Evolutionary conservation across 2,888 invertebrate species (phyloP).

Genomic region (Dryocosmus kuriphilus): DNA sequence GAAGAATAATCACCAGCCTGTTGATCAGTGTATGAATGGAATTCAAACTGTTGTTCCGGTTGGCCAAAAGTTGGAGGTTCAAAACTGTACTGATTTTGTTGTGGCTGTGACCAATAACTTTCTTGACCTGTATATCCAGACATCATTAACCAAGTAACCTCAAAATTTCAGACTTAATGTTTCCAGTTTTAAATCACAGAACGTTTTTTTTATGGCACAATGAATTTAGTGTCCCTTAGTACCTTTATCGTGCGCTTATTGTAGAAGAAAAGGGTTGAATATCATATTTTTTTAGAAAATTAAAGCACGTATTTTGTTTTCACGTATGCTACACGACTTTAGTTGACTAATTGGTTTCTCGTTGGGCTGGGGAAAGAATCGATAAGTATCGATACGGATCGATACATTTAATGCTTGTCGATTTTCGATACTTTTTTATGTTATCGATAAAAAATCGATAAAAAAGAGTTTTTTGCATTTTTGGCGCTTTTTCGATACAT

Average conservation of each 20-base stretch:
- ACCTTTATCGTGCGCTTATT: background rate
- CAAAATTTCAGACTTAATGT: conserved; percentile 17
- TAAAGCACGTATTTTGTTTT: conserved; percentile 17
- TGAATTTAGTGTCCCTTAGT: background rate
- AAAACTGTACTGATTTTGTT: conserved; percentile 77
- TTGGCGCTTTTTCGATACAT: no score
- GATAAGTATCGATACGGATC: no score
- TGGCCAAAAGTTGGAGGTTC: conserved; percentile 80
- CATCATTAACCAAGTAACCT: conserved; percentile 59
- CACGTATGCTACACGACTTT: background rate
- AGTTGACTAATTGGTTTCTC: no score
- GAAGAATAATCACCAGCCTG: conserved; percentile 64
- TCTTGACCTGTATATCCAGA: conserved; percentile 70
- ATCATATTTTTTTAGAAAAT: background rate
- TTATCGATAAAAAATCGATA: no score
- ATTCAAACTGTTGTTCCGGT: conserved; percentile 75
- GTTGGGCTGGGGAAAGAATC: no score
- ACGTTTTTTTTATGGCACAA: background rate
- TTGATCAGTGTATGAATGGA: conserved; percentile 70
- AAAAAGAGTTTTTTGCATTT: no score
- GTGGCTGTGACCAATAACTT: conserved; percentile 69
- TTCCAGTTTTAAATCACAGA: conserved; percentile 7
- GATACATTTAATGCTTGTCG: no score
- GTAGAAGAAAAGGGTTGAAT: background rate
- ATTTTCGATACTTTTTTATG: no score